Evolutionary conservation across 1,140 invertebrate genomes (phyloP).

Genomic region (Lethrus apterus): DNA sequence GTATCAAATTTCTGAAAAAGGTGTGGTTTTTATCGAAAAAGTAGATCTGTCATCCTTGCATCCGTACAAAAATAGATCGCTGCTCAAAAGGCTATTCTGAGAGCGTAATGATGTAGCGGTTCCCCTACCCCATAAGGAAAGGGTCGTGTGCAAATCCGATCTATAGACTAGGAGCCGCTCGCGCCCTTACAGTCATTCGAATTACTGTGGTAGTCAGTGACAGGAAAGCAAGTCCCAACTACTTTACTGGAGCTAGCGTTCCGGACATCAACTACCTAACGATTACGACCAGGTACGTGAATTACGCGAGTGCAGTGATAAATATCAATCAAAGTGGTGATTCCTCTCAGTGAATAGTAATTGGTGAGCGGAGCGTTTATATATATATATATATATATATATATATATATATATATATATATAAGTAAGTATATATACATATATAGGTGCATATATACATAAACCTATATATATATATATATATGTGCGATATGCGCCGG

Average conservation of each 20-base stretch:
- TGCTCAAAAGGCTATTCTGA: constrained; percentile 33
- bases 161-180: constrained; percentile 38
- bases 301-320: background rate
- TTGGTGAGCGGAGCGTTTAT: no score
- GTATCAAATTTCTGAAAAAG: constrained; percentile 38
- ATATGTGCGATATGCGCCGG: no score
- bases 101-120: constrained; percentile 20
- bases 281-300: constrained; percentile 32
- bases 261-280: constrained; percentile 33
- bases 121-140: constrained; percentile 24
- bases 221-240: constrained; percentile 32
- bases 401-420: no score
- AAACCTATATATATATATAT: no score
- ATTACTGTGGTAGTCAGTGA: constrained; percentile 41
- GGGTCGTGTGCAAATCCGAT: constrained; percentile 40
- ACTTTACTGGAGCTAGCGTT: constrained; percentile 26
- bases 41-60: constrained; percentile 29
- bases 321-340: background rate
- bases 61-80: constrained; percentile 35
- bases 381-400: no score
- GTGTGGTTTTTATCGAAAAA: constrained; percentile 36
- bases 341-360: no score
- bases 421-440: no score
- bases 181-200: constrained; percentile 34
- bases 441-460: no score